Conservation (phyloP, 2,888 invertebrate species). For the Dendrolimus houi region DNA sequence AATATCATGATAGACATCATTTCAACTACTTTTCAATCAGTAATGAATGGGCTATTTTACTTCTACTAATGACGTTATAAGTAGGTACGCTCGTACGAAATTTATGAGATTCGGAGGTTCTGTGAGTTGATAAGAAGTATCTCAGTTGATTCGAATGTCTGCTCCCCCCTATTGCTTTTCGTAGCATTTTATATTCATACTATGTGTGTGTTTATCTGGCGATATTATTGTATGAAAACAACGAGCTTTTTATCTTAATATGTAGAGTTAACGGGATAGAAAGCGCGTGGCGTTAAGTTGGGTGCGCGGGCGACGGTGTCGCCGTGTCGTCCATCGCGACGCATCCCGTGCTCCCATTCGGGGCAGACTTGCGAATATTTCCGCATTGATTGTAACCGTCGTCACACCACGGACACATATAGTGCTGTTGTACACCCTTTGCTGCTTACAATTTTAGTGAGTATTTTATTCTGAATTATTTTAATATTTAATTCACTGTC, state of each 20-base stretch:
- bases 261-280: slow-evolving; percentile 9
- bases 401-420: slow-evolving; percentile 56
- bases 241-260: background rate
- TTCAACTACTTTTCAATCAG: too few species aligned
- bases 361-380: slow-evolving; percentile 46
- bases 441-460: too few species aligned
- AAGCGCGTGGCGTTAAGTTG: slow-evolving; percentile 1
- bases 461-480: too few species aligned
- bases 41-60: too few species aligned
- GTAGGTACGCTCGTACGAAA: too few species aligned
- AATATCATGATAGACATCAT: too few species aligned
- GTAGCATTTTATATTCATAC: background rate
- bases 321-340: slow-evolving; percentile 40
- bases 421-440: slow-evolving; percentile 38
- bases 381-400: slow-evolving; percentile 66
- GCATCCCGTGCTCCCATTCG: slow-evolving; percentile 68
- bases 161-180: too few species aligned
- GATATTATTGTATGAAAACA: background rate
- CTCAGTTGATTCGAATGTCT: too few species aligned
- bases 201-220: background rate
- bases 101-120: too few species aligned
- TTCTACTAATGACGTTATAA: too few species aligned
- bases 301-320: slow-evolving; percentile 20
- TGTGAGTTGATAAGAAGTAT: too few species aligned
- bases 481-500: too few species aligned